Percentiles rank a stretch among this genome's conserved stretches.
Conservation (phyloP, 2,888 invertebrate genomes). For the Nebria salina region DNA sequence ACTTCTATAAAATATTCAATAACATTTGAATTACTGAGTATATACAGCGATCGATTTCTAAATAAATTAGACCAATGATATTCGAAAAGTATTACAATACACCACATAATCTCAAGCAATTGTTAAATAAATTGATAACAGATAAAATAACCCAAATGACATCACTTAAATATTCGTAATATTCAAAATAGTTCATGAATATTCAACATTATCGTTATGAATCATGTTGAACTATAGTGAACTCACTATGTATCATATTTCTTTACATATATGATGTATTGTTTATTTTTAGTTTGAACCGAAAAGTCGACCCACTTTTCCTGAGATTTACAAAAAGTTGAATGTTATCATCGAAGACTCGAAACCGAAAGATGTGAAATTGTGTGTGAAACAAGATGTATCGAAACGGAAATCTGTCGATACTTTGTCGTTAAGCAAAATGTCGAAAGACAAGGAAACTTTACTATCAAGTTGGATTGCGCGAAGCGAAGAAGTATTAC, state of each 20-base stretch:
- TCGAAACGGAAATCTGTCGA: slow-evolving; percentile 53
- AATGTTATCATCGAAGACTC: slow-evolving; percentile 66
- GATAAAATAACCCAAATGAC: slow-evolving; percentile 4
- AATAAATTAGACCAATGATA: too few relatives aligned
- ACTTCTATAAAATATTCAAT: too few relatives aligned
- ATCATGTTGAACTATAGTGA: slow-evolving; percentile 1
- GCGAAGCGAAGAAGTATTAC: slow-evolving; percentile 64
- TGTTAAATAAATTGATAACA: not conserved
- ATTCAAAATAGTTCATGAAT: not conserved
- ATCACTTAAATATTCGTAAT: not conserved
- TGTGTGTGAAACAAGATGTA: slow-evolving; percentile 50
- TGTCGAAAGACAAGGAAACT: slow-evolving; percentile 42
- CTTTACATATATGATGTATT: slow-evolving; percentile 29
- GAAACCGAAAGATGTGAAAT: slow-evolving; percentile 49
- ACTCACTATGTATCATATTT: not conserved
- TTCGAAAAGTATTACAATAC: too few relatives aligned
- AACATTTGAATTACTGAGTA: too few relatives aligned
- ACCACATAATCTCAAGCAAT: not conserved
- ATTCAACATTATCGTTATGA: slow-evolving; percentile 15
- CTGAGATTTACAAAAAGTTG: slow-evolving; percentile 78
- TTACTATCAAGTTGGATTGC: slow-evolving; percentile 56
- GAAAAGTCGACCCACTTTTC: slow-evolving; percentile 87
- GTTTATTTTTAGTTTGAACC: slow-evolving; percentile 79
- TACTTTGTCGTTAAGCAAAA: slow-evolving; percentile 49
- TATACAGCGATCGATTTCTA: too few relatives aligned